Base-by-base conservation (phyloP, 1,140 invertebrate genomes). In the Penaeus chinensis region DNA sequence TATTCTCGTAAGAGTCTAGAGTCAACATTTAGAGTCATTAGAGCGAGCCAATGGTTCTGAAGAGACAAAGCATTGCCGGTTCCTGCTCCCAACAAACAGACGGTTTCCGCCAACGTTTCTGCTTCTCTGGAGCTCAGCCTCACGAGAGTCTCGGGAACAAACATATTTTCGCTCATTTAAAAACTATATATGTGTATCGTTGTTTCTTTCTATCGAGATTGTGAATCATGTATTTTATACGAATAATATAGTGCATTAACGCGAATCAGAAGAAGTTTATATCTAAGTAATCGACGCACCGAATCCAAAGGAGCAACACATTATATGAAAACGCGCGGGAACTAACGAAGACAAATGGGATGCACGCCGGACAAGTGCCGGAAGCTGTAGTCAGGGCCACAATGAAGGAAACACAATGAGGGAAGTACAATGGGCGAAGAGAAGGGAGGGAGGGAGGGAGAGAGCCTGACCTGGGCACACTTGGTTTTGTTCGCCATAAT, bases 41-140 rank as follows among this genome's bases (percentile, higher is more conserved):
- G 84, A 86, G 84, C 76, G 77, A 47, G 63, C 8, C 84, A 86
- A 86, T 86, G 84, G 84, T 86, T 86, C 84, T 86, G 84, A 86
- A 86, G 84, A 86, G 84, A 86, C 84, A 86, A 85, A 85, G 84
- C 84, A 47, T 77, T 86, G 84, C 84, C 84, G 84, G 84, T 86
- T 86, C 84, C 84, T 86, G 77, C 32, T 24, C 63, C 84, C 76
- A 86, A 86, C 84, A 80, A 86, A 86, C 84, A 86, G 54, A 86
- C 84, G 63, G 84, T 80, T 86, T 86, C 84, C 84, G 77, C 76
- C 65, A 83, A 83, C 81, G 65, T 42, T 22, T 20, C 71, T 77
- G 69, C 47, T 84, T 77, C 82, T 27, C 69, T 42, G 37, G 74
- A 66, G 24, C 47, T 37, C 82, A 37, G 8, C 3, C 81, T 32